Evolutionary conservation across 2,113 vertebrate species (phyloP).

Genomic region (Diadophis punctatus): DNA sequence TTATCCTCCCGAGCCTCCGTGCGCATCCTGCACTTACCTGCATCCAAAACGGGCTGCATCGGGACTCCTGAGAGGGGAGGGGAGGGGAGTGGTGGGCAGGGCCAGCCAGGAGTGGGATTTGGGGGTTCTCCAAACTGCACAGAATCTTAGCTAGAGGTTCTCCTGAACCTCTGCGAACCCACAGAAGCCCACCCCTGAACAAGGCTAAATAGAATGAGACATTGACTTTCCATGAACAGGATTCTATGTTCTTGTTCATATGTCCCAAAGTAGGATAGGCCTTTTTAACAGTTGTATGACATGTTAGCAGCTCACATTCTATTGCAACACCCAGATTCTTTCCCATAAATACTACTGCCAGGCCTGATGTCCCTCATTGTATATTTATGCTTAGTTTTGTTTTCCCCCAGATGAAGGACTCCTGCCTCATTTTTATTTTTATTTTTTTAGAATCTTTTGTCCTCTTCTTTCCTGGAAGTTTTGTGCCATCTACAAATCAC

Average conservation of each 20-base stretch:
- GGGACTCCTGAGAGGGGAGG: no score
- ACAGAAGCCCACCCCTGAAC: no score
- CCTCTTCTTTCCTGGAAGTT: not conserved
- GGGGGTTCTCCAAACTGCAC: no score
- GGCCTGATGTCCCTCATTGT: not conserved
- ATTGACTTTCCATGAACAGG: not conserved
- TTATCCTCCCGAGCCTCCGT: no score
- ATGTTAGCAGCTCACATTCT: not conserved
- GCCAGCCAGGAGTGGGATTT: no score
- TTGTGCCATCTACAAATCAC: not conserved
- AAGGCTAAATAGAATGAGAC: not conserved
- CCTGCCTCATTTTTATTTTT: not conserved
- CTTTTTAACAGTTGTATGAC: not conserved
- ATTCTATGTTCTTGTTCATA: not conserved
- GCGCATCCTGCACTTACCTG: no score
- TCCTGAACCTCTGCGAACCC: no score
- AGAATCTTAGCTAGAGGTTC: no score
- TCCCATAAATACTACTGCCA: not conserved
- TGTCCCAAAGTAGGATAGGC: not conserved
- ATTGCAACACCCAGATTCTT: not conserved
- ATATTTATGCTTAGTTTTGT: not conserved
- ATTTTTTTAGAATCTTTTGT: not conserved
- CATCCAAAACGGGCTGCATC: no score
- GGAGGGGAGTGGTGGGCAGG: no score
- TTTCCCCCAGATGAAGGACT: not conserved